A percentile compares a stretch with the other conserved stretches of the same genome.
phyloP scores from a whole-genome alignment of 2,113 vertebrate genomes.

The Sciurus niger region DNA sequence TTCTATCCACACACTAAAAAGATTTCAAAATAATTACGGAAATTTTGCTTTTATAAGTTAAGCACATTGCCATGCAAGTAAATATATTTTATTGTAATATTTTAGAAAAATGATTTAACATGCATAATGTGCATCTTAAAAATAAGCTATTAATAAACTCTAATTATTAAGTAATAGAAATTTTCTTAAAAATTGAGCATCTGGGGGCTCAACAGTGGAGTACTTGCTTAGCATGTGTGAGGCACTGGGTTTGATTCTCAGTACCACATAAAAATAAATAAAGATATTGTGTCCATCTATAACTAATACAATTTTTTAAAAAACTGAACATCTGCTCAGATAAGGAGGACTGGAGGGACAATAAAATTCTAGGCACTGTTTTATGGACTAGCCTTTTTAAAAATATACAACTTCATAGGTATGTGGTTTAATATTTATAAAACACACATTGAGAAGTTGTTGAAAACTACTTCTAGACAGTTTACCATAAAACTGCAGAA shows the following conservation, averaged over 20 bases:
- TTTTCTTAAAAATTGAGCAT: background rate
- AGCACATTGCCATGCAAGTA: background rate
- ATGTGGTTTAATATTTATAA: constrained; percentile 18
- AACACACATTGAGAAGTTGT: background rate
- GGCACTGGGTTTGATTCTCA: no score
- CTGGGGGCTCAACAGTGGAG: background rate
- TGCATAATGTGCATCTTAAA: background rate
- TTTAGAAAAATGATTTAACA: constrained; percentile 62
- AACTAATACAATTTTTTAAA: background rate
- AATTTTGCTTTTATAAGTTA: constrained; percentile 35
- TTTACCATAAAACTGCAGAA: background rate
- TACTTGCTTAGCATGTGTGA: no score
- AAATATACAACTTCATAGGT: background rate
- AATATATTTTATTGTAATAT: constrained; percentile 32
- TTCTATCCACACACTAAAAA: constrained; percentile 10
- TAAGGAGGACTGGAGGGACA: background rate
- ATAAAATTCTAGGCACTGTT: constrained; percentile 25
- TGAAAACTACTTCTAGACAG: constrained; percentile 24
- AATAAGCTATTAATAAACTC: background rate
- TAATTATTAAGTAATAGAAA: constrained; percentile 6
- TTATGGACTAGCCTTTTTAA: background rate
- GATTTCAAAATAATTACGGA: constrained; percentile 4
- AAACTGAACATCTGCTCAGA: background rate
- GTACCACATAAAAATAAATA: no score
- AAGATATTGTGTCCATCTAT: no score